Evolutionary conservation across 2,888 invertebrate genomes (phyloP).

Genomic region (Amblyteles armatorius): DNA sequence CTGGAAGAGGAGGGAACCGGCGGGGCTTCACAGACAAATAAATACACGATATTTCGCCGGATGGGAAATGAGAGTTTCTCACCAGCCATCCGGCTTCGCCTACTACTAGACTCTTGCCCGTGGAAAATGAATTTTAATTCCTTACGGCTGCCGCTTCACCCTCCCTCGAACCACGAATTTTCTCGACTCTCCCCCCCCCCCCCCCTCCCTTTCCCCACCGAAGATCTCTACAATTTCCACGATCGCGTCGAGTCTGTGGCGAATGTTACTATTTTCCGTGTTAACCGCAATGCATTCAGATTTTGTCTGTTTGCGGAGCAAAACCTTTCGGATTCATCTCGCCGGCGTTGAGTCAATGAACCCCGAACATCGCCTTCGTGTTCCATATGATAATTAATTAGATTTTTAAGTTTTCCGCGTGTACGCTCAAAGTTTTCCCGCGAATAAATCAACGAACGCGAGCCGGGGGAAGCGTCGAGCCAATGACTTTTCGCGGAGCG

Average conservation of each 20-base stretch:
- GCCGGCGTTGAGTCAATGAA: constrained; percentile 51
- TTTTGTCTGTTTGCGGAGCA: constrained; percentile 12
- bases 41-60: constrained; percentile 84
- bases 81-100: constrained; percentile 71
- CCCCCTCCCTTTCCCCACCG: background rate
- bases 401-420: constrained; percentile 59
- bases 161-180: constrained; percentile 54
- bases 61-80: constrained; percentile 83
- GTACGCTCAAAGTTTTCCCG: constrained; percentile 50
- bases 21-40: constrained; percentile 83
- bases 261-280: constrained; percentile 28
- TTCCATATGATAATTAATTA: constrained; percentile 62
- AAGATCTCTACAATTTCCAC: constrained; percentile 49
- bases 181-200: constrained; percentile 22
- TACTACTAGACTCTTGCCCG: constrained; percentile 74
- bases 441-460: constrained; percentile 62
- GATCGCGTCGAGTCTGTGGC: constrained; percentile 37
- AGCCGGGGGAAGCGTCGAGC: constrained; percentile 39
- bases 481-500: constrained; percentile 54
- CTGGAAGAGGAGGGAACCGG: constrained; percentile 79
- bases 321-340: constrained; percentile 31
- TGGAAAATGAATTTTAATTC: constrained; percentile 83
- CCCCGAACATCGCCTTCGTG: background rate
- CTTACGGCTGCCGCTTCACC: constrained; percentile 61
- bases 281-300: constrained; percentile 6